phyloP scores from a whole-genome alignment of 2,888 invertebrate species.

The Augochlorella aurata region DNA sequence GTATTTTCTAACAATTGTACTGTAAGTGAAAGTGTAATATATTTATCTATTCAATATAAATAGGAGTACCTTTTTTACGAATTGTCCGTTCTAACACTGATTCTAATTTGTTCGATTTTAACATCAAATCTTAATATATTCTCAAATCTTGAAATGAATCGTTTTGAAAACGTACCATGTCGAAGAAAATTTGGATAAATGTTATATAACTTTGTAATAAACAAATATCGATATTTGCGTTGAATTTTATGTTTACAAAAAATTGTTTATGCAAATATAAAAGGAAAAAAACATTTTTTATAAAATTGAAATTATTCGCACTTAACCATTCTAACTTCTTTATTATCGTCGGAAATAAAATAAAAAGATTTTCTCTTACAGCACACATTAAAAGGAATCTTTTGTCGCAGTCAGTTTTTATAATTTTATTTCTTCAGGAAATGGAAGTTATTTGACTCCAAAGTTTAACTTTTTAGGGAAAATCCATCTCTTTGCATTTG shows the following conservation, averaged over 20 bases:
- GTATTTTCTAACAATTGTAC: slow-evolving; percentile 75
- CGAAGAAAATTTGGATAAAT: background rate
- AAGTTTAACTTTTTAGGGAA: too few species aligned
- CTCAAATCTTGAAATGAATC: background rate
- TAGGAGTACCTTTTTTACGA: slow-evolving; percentile 3
- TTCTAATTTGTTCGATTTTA: background rate
- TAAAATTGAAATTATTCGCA: background rate
- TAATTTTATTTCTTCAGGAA: too few species aligned
- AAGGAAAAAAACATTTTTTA: background rate
- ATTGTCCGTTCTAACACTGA: background rate
- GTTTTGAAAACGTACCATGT: too few species aligned
- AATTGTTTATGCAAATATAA: background rate
- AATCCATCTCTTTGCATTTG: too few species aligned
- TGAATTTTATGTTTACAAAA: background rate
- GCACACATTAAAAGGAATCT: too few species aligned
- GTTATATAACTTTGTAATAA: background rate
- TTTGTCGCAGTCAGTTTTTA: too few species aligned
- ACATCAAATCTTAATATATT: background rate
- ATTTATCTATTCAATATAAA: slow-evolving; percentile 75
- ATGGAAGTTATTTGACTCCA: too few species aligned
- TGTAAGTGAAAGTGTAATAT: slow-evolving; percentile 77
- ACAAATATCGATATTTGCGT: background rate
- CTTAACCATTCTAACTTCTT: too few species aligned
- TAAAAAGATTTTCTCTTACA: too few species aligned
- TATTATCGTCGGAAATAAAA: too few species aligned